These are phyloP conservation scores for Zaprionus camerounensis DNA, from an alignment of 1,140 invertebrate species.

Conservation along the genomic window DNA sequence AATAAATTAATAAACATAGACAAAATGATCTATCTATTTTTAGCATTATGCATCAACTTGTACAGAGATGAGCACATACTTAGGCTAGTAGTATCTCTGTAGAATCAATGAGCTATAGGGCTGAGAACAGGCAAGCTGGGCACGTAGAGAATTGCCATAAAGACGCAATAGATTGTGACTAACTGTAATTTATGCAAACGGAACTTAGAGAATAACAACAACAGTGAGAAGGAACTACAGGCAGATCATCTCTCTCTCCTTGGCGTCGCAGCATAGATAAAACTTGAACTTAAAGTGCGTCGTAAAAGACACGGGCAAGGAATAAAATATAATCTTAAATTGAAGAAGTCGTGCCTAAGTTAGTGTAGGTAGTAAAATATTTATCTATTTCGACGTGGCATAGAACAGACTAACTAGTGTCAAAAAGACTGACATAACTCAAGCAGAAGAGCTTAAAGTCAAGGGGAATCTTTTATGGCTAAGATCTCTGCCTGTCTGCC, in stretches of 20 bases:
- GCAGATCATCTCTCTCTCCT: conserved; percentile 3
- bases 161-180: conserved; percentile 46
- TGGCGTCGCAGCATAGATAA: conserved; percentile 7
- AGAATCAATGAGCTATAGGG: conserved; percentile 12
- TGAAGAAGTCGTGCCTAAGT: background rate
- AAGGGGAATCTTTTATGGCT: background rate
- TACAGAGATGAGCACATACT: conserved; percentile 62
- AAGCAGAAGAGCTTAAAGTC: background rate
- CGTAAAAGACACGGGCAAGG: background rate
- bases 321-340: background rate
- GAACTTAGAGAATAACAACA: conserved; percentile 40
- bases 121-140: conserved; percentile 1
- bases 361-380: background rate
- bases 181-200: conserved; percentile 56
- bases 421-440: background rate
- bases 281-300: background rate
- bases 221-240: background rate
- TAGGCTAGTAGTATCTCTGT: background rate
- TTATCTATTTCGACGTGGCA: conserved; percentile 5
- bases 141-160: conserved; percentile 45
- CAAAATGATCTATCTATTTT: conserved; percentile 50
- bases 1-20: conserved; percentile 54
- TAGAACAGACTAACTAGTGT: background rate
- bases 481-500: background rate
- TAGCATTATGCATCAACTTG: conserved; percentile 47